Conservation (phyloP, 2,113 vertebrate genomes). For the Myanophis thanlyinensis region DNA sequence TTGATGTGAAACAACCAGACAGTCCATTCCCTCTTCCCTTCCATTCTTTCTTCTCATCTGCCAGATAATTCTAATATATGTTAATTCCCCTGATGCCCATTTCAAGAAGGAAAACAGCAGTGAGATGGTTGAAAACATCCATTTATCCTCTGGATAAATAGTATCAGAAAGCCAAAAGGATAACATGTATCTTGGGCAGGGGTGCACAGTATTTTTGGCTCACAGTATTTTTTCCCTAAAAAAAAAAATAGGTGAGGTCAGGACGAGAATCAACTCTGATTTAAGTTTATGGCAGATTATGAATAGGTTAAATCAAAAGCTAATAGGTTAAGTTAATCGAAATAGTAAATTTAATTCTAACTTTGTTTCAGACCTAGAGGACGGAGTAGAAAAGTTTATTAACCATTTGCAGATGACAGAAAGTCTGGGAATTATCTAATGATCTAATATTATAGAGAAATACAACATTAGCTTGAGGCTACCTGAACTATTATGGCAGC, state of each 20-base stretch:
- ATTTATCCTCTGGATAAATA: constrained; percentile 50
- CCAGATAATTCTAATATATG: constrained; percentile 29
- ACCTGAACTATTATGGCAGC: neutral
- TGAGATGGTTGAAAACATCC: constrained; percentile 25
- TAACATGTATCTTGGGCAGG: neutral
- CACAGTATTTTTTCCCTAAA: neutral
- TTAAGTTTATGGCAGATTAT: neutral
- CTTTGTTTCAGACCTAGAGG: neutral
- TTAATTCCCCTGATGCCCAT: constrained; percentile 30
- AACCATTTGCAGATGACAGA: neutral
- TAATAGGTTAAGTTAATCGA: neutral
- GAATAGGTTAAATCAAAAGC: neutral
- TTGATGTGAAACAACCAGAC: constrained; percentile 50
- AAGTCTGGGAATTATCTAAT: neutral
- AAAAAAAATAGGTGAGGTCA: neutral
- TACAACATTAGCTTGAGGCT: neutral
- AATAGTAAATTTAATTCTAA: neutral
- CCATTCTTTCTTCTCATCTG: neutral
- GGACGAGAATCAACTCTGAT: neutral
- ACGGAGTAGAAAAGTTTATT: neutral
- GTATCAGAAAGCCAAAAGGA: constrained; percentile 40
- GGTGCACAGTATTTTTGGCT: neutral
- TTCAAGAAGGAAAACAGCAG: neutral
- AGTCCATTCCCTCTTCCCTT: constrained; percentile 21
- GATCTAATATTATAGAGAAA: neutral